These are phyloP conservation scores for Heteromyza rotundicornis DNA, from an alignment of 2,888 invertebrate species.

Conservation along the genomic window DNA sequence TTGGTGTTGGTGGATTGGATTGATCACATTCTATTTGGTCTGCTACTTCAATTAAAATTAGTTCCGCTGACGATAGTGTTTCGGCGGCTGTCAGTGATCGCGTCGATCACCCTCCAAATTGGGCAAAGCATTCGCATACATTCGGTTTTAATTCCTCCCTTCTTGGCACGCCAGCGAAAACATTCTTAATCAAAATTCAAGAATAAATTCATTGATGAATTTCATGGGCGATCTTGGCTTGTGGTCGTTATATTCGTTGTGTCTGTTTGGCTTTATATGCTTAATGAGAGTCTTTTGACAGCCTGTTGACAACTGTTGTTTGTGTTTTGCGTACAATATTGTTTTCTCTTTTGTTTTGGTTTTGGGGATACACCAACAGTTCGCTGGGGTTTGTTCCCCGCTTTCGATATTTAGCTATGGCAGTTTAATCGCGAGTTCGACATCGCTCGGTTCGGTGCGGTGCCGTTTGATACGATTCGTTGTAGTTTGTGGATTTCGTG, in stretches of 20 bases:
- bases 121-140: conserved; percentile 8
- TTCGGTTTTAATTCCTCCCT: not conserved
- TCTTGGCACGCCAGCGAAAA: not conserved
- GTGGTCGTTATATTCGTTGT: conserved; percentile 24
- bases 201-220: conserved; percentile 53
- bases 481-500: not conserved
- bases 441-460: conserved; percentile 36
- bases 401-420: conserved; percentile 22
- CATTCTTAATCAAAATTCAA: conserved; percentile 49
- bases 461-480: not conserved
- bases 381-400: not conserved
- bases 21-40: conserved; percentile 27
- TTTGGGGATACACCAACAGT: not conserved
- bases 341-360: not conserved
- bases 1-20: not conserved
- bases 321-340: not conserved
- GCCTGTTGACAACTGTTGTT: conserved; percentile 22
- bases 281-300: conserved; percentile 19
- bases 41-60: conserved; percentile 52
- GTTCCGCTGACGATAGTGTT: conserved; percentile 33
- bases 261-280: not conserved
- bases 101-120: conserved; percentile 27
- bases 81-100: conserved; percentile 8
- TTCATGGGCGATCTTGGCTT: conserved; percentile 23
- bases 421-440: conserved; percentile 42